Evolutionary conservation across 2,113 vertebrate genomes (phyloP).

Genomic region (Gobio gobio): DNA sequence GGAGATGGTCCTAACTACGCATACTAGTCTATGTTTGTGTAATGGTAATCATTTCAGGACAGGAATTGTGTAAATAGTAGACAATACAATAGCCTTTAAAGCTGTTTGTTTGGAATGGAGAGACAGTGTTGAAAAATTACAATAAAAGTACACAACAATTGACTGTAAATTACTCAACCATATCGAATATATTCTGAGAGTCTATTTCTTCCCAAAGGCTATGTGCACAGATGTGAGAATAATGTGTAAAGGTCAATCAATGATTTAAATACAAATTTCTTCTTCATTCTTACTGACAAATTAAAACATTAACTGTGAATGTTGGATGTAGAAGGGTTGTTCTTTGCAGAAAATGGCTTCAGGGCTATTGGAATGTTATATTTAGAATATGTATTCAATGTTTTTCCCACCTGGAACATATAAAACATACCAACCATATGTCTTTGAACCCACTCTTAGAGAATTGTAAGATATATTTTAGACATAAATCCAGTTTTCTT

Average conservation of each 20-base stretch:
- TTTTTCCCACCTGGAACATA: neutral
- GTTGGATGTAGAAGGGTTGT: neutral
- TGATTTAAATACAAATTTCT: neutral
- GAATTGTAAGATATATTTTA: neutral
- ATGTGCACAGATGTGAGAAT: neutral
- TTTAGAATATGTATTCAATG: neutral
- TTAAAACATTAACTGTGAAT: neutral
- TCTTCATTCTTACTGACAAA: neutral
- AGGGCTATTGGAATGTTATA: neutral
- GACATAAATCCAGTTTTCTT: neutral
- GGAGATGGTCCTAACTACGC: neutral
- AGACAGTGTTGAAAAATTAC: neutral
- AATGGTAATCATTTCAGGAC: neutral
- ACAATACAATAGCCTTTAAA: neutral
- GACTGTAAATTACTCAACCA: neutral
- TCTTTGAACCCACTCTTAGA: neutral
- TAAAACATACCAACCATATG: constrained; percentile 18
- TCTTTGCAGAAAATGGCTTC: neutral
- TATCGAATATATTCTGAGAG: neutral
- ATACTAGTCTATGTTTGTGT: neutral
- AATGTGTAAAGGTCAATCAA: neutral
- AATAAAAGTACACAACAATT: neutral
- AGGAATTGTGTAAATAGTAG: neutral
- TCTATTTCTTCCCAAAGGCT: neutral
- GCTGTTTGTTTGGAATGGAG: neutral